Base-by-base conservation (phyloP, 2,888 invertebrate species). In the Celastrina argiolus region DNA sequence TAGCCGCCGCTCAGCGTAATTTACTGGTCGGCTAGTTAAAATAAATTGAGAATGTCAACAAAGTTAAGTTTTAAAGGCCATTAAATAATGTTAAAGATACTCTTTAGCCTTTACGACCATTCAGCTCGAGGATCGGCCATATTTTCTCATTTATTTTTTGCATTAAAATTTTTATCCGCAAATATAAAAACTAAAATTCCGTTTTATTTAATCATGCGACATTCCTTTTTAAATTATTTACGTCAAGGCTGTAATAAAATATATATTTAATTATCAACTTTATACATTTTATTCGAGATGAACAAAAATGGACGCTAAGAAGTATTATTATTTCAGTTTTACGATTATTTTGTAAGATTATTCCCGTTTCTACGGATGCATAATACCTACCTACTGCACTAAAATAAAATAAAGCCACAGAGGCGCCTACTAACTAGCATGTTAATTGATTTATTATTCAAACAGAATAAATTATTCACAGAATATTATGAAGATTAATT, bases 171-270 rank as follows among this genome's bases (percentile, higher is more conserved):
- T 61, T 61, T 39, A 39, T 36, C 18, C 61, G 22, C 39, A 61
- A 61, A 61, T 36, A 18, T 14, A 61, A 59, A 59, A 59, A 59
- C 34, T 59, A 18, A 59, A 59, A 59, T 36, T 36, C 59, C 16
- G 31, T 31, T 59, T 59, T 34, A 59, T 51, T 51, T 51, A 16
- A 34, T 61, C 61, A 36, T 39, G 61, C 61, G 34, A 39, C 61
- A 61, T 61, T 61, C 61, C 61, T 22, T 39, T 22, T 61, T 22
- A 61, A 61, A 61, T 36, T 39, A 61, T 61, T 39, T 61, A 36
- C 39, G 22, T 61, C 14, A 36, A 61, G 36, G 58, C 18, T 16
- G 61, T 22, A 61, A 61, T 61, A 61, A 61, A 61, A 61, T 61
- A 39, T 61, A 39, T 61, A 39, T 61, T 61, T 61, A 61, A 39